Evolutionary conservation across 2,888 invertebrate genomes (phyloP), one percentile per base, ranked within the genome.

Genomic region (Eulithis testata): DNA sequence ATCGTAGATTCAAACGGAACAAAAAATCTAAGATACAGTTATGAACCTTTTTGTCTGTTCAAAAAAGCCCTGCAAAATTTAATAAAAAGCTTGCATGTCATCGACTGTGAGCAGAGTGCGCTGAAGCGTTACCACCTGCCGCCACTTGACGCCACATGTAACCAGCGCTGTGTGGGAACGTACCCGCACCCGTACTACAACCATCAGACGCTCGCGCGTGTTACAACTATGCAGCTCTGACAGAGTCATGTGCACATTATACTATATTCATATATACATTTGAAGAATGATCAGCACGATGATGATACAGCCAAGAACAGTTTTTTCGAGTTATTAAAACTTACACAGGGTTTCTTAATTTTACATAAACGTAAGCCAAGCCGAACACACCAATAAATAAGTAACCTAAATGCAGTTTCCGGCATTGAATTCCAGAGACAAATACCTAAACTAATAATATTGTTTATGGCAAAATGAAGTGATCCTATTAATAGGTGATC

Each of bases 81-180:
- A 6, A 62, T 57, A 59, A 69, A 65, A 64, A 59, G 53, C 52
- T n/a, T 12, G 43, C 43, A 51, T 61, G 66, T 67, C 66, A 60
- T 64, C 64, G 63, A 57, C 56, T 54, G 11, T 4, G 49, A 21
- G 21, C 1, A 21, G 21, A 21, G 4, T 49, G 49, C 49, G 21
- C 54, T 72, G 76, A 70, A 83, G 82, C 74, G 80, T 55, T 59
- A 76, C 78, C 81, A 80, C 79, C 79, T 80, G 80, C 63, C 58
- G 31, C 62, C 86, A 84, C 86, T 85, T 73, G 80, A 82, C 69
- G 63, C 72, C 86, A 85, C 82, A 82, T 85, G 85, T 68, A 57
- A 51, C 50, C 47, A n/a, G 54, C 52, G 61, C 61, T 57, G 44
- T 62, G 62, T 62, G 62, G 62, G 62, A 62, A 62, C 44, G 21